Percentiles rank a stretch among this genome's conserved stretches.
phyloP scores from a whole-genome alignment of 2,797 vertebrate genomes.

The Podarcis siculus region DNA sequence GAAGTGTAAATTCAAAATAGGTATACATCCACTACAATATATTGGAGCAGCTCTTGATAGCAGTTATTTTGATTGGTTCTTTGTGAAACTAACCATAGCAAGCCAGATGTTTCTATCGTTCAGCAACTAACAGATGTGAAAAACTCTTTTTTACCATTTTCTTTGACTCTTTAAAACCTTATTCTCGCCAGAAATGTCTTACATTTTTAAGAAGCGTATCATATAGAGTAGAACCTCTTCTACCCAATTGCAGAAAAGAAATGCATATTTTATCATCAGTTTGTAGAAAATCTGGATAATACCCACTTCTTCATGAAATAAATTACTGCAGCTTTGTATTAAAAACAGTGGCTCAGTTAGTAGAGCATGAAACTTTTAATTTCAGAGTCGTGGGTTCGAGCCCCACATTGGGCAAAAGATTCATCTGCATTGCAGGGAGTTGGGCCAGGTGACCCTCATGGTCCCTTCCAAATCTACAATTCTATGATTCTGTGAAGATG shows the following conservation, averaged over 20 bases:
- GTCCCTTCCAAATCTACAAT: no score
- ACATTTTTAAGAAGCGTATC: accelerated
- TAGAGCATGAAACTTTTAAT: no score
- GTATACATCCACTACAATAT: not conserved
- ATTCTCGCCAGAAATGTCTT: not conserved
- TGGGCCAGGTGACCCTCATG: no score
- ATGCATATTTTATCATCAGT: accelerated
- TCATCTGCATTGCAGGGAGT: no score
- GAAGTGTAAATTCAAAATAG: not conserved
- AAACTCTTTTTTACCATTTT: not conserved
- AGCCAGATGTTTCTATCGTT: not conserved
- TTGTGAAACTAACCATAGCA: conserved; percentile 1
- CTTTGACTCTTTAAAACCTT: not conserved
- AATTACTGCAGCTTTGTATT: not conserved
- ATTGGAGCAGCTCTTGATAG: not conserved
- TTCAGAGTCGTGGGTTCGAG: no score
- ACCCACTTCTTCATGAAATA: not conserved
- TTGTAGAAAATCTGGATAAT: not conserved
- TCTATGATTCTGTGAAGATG: not conserved
- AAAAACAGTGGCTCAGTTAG: not conserved
- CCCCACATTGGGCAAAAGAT: no score
- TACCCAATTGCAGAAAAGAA: not conserved
- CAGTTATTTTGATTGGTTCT: not conserved
- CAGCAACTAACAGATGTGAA: not conserved
- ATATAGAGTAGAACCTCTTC: not conserved